Conservation (phyloP, 2,797 vertebrate species). For the Sebastes iracundus region DNA sequence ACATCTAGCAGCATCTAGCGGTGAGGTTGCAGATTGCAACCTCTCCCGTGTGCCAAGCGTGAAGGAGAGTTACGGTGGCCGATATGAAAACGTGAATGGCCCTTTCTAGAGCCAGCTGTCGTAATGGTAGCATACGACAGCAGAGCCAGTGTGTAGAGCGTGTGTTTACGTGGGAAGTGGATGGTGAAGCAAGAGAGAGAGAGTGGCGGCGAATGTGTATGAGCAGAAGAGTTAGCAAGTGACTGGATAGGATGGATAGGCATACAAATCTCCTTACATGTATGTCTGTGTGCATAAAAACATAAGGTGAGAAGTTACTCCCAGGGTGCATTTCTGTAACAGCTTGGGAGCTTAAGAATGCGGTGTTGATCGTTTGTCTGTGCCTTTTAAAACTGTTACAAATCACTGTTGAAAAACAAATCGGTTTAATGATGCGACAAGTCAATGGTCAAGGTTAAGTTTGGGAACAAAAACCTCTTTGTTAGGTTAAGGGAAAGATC, state of each 20-base stretch:
- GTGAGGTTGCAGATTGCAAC: too few relatives aligned
- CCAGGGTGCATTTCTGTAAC: neutral
- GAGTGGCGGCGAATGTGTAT: accelerated
- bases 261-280: neutral
- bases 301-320: neutral
- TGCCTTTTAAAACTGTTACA: neutral
- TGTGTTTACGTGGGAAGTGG: neutral
- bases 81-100: accelerated
- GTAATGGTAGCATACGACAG: neutral
- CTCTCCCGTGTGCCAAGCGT: accelerated
- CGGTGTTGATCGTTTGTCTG: neutral
- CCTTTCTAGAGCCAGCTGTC: neutral
- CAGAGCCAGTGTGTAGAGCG: accelerated
- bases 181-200: too few relatives aligned
- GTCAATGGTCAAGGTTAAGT: too few relatives aligned
- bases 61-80: neutral
- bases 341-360: neutral
- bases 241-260: neutral
- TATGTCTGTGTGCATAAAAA: neutral
- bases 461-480: accelerated
- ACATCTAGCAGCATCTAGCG: too few relatives aligned
- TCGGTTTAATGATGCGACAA: neutral
- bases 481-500: too few relatives aligned
- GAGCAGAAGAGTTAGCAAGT: too few relatives aligned
- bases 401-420: neutral